Evolutionary conservation across 2,797 vertebrate species (phyloP).

Genomic region (Rhynchotus rufescens): DNA sequence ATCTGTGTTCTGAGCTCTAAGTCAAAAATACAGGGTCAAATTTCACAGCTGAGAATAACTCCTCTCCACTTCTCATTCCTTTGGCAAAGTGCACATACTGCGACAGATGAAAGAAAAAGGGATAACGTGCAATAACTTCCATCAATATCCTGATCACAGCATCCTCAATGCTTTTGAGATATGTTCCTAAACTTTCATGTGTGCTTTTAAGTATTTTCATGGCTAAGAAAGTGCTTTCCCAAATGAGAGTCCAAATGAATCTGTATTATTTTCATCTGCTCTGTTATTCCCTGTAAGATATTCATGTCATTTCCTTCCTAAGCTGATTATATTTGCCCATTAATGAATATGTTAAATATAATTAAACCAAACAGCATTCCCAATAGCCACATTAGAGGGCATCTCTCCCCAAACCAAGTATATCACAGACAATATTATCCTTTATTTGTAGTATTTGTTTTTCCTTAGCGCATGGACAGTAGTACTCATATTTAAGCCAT

Average conservation of each 20-base stretch:
- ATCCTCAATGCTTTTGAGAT: neutral
- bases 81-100: accelerated
- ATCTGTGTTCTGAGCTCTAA: neutral
- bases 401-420: neutral
- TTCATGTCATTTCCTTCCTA: slow-evolving; percentile 15
- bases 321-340: neutral
- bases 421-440: neutral
- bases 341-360: slow-evolving; percentile 39
- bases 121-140: neutral
- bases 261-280: neutral
- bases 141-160: neutral
- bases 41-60: neutral
- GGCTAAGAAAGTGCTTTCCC: neutral
- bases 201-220: neutral
- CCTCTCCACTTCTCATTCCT: neutral
- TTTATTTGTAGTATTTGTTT: neutral
- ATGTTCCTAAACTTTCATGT: neutral
- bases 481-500: neutral
- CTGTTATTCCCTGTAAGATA: neutral
- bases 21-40: neutral
- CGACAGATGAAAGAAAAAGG: neutral
- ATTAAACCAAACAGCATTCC: slow-evolving; percentile 20
- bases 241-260: neutral
- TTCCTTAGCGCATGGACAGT: neutral
- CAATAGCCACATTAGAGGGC: neutral